Evolutionary conservation across 2,888 invertebrate species (phyloP).

Genomic region (Pachycephus smyrnensis): DNA sequence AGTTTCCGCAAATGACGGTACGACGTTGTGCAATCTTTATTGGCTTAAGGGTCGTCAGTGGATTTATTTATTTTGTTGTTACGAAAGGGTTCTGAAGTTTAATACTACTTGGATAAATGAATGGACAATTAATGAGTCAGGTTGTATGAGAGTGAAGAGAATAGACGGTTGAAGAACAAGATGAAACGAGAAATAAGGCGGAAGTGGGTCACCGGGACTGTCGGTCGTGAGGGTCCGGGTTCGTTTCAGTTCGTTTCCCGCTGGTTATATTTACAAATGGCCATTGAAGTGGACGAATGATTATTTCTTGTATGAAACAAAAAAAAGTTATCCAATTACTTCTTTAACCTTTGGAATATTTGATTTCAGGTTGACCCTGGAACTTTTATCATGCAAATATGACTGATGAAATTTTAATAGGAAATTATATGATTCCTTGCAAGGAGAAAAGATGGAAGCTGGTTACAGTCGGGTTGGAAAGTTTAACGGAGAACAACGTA

Average conservation of each 20-base stretch:
- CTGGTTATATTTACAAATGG: not conserved
- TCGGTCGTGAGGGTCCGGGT: conserved; percentile 56
- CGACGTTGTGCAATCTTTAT: not conserved
- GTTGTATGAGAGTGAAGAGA: conserved; percentile 31
- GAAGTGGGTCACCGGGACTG: conserved; percentile 55
- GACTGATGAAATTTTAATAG: not conserved
- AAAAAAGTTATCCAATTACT: not conserved
- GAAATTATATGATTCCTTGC: not conserved
- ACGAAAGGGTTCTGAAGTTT: not conserved
- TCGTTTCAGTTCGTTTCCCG: conserved; percentile 31
- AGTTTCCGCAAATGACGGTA: not conserved
- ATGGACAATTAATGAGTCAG: not conserved
- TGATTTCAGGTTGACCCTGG: not conserved
- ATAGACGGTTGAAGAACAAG: conserved; percentile 41
- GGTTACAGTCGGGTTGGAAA: conserved; percentile 11
- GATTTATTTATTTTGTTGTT: not conserved
- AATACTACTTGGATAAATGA: not conserved
- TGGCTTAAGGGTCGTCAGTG: not conserved
- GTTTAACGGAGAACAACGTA: conserved; percentile 14
- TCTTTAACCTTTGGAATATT: not conserved
- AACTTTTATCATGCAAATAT: not conserved
- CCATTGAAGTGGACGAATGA: not conserved
- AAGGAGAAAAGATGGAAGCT: not conserved
- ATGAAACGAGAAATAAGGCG: conserved; percentile 38
- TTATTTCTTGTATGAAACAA: not conserved